Evolutionary conservation across 2,113 vertebrate genomes (phyloP).

Genomic region (Phycodurus eques): DNA sequence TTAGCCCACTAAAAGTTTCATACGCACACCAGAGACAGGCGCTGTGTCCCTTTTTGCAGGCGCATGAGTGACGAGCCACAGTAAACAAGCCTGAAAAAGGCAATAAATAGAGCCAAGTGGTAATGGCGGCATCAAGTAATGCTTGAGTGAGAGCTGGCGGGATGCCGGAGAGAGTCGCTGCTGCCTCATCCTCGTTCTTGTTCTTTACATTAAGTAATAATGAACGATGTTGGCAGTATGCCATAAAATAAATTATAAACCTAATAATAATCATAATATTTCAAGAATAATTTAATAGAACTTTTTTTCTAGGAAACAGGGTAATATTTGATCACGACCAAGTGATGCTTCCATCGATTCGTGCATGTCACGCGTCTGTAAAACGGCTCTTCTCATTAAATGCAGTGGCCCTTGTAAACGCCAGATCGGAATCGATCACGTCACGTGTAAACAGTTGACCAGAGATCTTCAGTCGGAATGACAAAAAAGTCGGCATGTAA

Average conservation of each 20-base stretch:
- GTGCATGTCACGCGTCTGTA: too few relatives aligned
- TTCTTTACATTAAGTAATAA: not conserved
- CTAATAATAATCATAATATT: not conserved
- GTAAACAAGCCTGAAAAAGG: constrained; percentile 69
- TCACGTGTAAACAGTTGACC: too few relatives aligned
- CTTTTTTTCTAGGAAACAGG: too few relatives aligned
- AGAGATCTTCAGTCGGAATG: too few relatives aligned
- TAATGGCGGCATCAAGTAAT: constrained; percentile 48
- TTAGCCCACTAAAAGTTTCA: constrained; percentile 74
- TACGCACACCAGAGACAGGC: constrained; percentile 59
- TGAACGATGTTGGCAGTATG: not conserved
- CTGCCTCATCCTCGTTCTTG: not conserved
- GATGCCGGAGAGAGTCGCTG: constrained; percentile 11
- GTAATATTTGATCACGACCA: not conserved
- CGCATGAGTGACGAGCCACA: constrained; percentile 59
- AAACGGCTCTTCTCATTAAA: too few relatives aligned
- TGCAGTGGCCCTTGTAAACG: too few relatives aligned
- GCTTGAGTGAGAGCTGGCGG: constrained; percentile 43
- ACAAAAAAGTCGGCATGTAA: too few relatives aligned
- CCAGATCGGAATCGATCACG: too few relatives aligned
- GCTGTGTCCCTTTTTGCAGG: constrained; percentile 55
- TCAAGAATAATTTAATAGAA: too few relatives aligned
- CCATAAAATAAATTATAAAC: not conserved
- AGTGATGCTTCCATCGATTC: not conserved
- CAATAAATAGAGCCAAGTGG: constrained; percentile 61